Conservation (phyloP, 2,797 vertebrate species). For the Crossoptilon crossoptilon region DNA sequence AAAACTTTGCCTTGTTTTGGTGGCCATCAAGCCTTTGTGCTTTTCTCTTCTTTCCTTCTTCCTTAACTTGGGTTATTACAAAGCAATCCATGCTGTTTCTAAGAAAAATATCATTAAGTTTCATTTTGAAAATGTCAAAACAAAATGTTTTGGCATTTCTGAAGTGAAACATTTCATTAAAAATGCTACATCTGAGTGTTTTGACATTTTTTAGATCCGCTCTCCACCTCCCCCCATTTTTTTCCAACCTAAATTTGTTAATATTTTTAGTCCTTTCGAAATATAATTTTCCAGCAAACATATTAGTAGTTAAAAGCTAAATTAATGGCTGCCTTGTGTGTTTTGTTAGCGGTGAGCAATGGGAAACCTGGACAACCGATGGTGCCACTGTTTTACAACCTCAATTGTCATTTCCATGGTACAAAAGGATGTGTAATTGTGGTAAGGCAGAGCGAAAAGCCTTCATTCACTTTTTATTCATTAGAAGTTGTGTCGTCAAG, state of each 20-base stretch:
- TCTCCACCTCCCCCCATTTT: conserved; percentile 36
- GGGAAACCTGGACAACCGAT: not conserved
- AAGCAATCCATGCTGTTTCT: not conserved
- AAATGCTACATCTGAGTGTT: conserved; percentile 69
- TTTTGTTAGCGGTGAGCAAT: not conserved
- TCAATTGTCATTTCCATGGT: not conserved
- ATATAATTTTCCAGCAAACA: conserved; percentile 4
- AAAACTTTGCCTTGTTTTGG: conserved; percentile 8
- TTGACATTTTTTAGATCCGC: conserved; percentile 65
- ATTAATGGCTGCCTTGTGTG: not conserved
- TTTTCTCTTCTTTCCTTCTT: not conserved
- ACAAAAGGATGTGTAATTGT: not conserved
- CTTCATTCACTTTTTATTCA: not conserved
- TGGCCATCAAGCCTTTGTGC: not conserved
- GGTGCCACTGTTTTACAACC: not conserved
- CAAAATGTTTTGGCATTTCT: conserved; percentile 77
- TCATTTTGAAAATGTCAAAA: conserved; percentile 72
- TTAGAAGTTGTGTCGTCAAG: not conserved
- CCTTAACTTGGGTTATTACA: not conserved
- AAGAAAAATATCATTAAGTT: conserved; percentile 62
- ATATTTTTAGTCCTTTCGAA: conserved; percentile 49
- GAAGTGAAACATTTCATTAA: conserved; percentile 75
- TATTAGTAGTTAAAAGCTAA: not conserved
- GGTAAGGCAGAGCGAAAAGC: not conserved
- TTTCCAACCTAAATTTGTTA: conserved; percentile 53